Evolutionary conservation across 2,797 vertebrate species (phyloP).

Genomic region (Falco columbarius): DNA sequence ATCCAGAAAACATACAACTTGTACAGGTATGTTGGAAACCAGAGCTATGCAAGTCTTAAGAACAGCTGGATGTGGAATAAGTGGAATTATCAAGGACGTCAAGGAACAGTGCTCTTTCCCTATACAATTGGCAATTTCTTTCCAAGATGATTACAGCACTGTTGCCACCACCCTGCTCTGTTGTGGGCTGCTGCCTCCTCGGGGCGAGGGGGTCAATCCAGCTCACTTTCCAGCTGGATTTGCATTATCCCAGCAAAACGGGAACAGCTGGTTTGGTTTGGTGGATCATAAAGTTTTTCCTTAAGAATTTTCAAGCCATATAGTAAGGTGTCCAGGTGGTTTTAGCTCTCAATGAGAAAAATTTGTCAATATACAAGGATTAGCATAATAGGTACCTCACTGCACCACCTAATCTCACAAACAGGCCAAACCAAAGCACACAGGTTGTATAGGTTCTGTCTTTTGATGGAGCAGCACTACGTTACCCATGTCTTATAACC

Average conservation of each 20-base stretch:
- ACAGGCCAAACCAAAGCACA: not conserved
- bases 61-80: not conserved
- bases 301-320: not conserved
- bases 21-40: not conserved
- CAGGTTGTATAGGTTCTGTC: not conserved
- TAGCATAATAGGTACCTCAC: not conserved
- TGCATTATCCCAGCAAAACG: constrained; percentile 21
- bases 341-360: not conserved
- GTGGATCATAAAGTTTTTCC: constrained; percentile 18
- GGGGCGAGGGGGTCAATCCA: not conserved
- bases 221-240: not conserved
- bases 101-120: accelerated
- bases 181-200: not conserved
- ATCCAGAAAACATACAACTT: not conserved
- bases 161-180: not conserved
- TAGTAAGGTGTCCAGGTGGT: not conserved
- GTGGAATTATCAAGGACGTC: not conserved
- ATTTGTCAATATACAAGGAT: not conserved
- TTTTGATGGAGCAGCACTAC: not conserved
- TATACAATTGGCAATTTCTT: not conserved
- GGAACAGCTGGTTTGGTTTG: constrained; percentile 36
- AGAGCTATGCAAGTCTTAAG: not conserved
- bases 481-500: not conserved
- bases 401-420: not conserved
- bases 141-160: not conserved